A percentile compares a stretch with the other conserved stretches of the same genome.
These are phyloP conservation scores for Myiotriccus ornatus DNA, from an alignment of 2,797 vertebrate genomes.

Conservation along the genomic window DNA sequence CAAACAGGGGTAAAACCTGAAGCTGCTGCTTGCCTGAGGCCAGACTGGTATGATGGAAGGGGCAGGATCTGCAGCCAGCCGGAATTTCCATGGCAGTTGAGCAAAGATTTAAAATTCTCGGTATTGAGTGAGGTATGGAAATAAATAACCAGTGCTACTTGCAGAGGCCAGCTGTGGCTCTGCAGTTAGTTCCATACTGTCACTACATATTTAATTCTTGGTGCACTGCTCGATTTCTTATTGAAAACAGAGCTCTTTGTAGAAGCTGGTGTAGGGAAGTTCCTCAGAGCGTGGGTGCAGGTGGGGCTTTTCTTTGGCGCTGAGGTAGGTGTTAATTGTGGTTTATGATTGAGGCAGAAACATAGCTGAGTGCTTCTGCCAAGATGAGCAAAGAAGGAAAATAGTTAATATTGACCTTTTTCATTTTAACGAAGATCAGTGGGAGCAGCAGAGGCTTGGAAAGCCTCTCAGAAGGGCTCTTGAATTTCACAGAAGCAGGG, in stretches of 20 bases:
- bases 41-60: neutral
- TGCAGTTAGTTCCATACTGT: slow-evolving; percentile 20
- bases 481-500: neutral
- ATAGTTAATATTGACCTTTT: slow-evolving; percentile 49
- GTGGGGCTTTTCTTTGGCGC: slow-evolving; percentile 48
- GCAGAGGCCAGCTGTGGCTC: neutral
- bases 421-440: neutral
- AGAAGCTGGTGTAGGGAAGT: slow-evolving; percentile 36
- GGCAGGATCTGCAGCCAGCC: neutral
- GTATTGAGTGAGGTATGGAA: slow-evolving; percentile 33
- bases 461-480: neutral
- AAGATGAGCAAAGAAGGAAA: slow-evolving; percentile 41
- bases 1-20: neutral
- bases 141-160: slow-evolving; percentile 16
- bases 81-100: slow-evolving; percentile 19
- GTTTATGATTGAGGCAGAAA: slow-evolving; percentile 23
- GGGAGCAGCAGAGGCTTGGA: neutral
- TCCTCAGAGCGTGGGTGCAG: slow-evolving; percentile 45
- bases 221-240: slow-evolving; percentile 6
- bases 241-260: slow-evolving; percentile 34
- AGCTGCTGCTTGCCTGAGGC: neutral
- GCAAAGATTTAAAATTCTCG: slow-evolving; percentile 1
- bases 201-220: neutral
- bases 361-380: neutral
- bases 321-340: slow-evolving; percentile 52